phyloP scores from a whole-genome alignment of 2,113 vertebrate species.

The Lipophrys pholis region DNA sequence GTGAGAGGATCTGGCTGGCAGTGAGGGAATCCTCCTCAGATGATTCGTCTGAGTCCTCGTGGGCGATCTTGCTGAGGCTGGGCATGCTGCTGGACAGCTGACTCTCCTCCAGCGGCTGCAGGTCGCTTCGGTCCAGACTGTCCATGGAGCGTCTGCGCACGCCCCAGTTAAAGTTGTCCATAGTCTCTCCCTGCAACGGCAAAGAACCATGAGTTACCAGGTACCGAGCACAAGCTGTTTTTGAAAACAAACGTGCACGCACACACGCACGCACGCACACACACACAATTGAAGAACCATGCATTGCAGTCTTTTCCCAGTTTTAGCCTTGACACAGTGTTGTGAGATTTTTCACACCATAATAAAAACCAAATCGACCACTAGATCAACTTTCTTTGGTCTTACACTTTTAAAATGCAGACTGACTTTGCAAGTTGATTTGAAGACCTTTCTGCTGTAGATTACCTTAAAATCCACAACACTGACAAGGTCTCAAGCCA shows the following conservation, averaged over 20 bases:
- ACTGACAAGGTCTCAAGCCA: too few relatives aligned
- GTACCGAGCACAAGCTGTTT: not conserved
- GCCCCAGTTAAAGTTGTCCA: constrained; percentile 99
- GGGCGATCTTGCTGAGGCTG: constrained; percentile 88
- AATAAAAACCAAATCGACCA: not conserved
- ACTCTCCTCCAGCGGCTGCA: constrained; percentile 90
- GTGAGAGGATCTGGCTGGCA: constrained; percentile 91
- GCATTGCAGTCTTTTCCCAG: constrained; percentile 28
- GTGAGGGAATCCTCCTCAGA: constrained; percentile 94
- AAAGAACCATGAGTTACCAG: constrained; percentile 18
- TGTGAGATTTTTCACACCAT: not conserved
- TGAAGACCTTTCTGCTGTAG: not conserved
- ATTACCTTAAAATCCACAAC: too few relatives aligned
- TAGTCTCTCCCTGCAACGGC: constrained; percentile 91
- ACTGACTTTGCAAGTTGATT: constrained; percentile 11
- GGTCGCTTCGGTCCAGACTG: constrained; percentile 92
- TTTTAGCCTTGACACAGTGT: not conserved
- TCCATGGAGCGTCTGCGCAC: constrained; percentile 94
- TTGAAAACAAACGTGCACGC: constrained; percentile 39
- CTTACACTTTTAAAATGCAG: not conserved
- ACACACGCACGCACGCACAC: not conserved
- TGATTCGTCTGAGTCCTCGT: constrained; percentile 92
- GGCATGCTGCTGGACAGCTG: constrained; percentile 90
- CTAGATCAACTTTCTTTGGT: not conserved
- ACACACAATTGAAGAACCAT: constrained; percentile 38